phyloP scores from a whole-genome alignment of 2,113 vertebrate species.

The Hippocampus comes region DNA sequence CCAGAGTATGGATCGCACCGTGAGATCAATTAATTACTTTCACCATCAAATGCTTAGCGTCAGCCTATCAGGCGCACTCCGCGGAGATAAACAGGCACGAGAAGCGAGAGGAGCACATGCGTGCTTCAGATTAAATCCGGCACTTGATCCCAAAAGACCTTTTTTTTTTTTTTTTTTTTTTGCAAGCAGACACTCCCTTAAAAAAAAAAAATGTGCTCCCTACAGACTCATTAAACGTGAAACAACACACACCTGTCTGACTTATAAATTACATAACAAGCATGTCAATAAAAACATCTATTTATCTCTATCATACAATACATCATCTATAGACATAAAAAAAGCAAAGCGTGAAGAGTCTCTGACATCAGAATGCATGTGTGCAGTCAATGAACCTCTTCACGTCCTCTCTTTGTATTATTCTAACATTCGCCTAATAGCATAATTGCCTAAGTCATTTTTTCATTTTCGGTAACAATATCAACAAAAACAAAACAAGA shows the following conservation, averaged over 20 bases:
- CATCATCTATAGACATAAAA: no score
- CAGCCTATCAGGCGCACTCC: slow-evolving; percentile 1
- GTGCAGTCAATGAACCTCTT: no score
- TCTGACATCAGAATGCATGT: no score
- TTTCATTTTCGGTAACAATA: no score
- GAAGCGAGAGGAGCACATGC: background rate
- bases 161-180: background rate
- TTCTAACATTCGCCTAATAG: no score
- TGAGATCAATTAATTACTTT: background rate
- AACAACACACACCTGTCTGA: slow-evolving; percentile 5
- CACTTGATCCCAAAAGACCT: slow-evolving; percentile 30
- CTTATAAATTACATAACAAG: no score
- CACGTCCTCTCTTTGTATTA: no score
- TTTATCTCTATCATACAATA: no score
- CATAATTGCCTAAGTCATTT: no score
- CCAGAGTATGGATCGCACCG: background rate
- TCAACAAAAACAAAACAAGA: no score
- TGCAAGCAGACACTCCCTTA: slow-evolving; percentile 1
- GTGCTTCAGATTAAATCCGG: slow-evolving; percentile 27
- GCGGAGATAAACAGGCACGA: slow-evolving; percentile 5
- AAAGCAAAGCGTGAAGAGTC: no score
- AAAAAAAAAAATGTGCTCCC: slow-evolving; percentile 31
- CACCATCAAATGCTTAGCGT: background rate
- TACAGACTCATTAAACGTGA: slow-evolving; percentile 35
- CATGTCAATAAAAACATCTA: no score